Conservation (phyloP, 2,888 invertebrate species). For the Noctua janthe region DNA sequence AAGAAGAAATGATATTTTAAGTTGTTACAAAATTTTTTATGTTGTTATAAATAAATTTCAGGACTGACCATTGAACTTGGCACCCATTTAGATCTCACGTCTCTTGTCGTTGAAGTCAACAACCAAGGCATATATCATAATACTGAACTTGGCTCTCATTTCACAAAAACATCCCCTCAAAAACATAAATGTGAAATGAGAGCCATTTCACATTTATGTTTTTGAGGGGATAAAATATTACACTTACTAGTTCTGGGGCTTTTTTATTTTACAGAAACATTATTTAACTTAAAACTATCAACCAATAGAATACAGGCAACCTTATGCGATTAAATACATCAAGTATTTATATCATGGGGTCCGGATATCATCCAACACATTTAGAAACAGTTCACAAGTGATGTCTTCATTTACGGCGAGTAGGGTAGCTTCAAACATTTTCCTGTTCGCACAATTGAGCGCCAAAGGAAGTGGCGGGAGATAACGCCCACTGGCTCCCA, state of each 20-base stretch:
- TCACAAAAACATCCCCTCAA: no score
- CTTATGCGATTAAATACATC: background rate
- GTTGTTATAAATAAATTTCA: no score
- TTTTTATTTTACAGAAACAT: background rate
- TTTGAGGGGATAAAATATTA: background rate
- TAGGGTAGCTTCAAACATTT: conserved; percentile 61
- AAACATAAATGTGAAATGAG: no score
- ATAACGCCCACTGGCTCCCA: conserved; percentile 67
- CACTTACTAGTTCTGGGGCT: background rate
- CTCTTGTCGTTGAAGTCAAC: no score
- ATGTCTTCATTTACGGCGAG: conserved; percentile 63
- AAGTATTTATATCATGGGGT: background rate
- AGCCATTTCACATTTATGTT: no score
- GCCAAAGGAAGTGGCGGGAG: conserved; percentile 75
- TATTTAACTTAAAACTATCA: background rate
- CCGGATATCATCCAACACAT: conserved; percentile 50
- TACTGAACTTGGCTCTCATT: no score
- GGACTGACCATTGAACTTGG: no score
- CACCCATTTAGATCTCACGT: no score
- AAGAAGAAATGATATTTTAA: no score
- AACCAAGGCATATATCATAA: no score
- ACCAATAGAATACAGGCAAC: background rate
- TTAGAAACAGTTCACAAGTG: conserved; percentile 55
- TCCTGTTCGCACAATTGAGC: conserved; percentile 71
- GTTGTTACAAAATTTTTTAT: no score